These are phyloP conservation scores for Rhodeus uyekii DNA, from an alignment of 2,797 vertebrate genomes.

Conservation along the genomic window DNA sequence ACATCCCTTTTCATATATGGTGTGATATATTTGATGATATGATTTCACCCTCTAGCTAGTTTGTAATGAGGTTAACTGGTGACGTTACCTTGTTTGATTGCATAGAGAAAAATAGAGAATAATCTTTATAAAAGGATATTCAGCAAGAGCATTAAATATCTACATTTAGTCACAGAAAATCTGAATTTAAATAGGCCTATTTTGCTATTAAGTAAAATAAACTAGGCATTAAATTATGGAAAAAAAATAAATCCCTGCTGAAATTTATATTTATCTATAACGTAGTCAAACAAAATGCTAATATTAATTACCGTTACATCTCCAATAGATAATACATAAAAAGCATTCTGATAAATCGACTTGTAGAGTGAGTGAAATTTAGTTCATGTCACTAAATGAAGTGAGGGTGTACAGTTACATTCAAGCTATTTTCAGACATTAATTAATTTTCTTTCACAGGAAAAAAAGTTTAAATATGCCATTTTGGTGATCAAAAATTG, in stretches of 20 bases:
- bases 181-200: not conserved
- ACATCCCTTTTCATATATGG: not conserved
- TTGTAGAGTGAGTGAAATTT: too few species aligned
- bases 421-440: too few species aligned
- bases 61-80: not conserved
- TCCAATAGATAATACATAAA: too few species aligned
- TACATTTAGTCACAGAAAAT: not conserved
- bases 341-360: too few species aligned
- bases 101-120: not conserved
- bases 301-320: too few species aligned
- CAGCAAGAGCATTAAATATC: not conserved
- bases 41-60: not conserved
- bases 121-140: not conserved
- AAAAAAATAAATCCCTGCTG: not conserved
- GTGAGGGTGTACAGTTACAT: too few species aligned
- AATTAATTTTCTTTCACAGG: too few species aligned
- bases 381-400: too few species aligned
- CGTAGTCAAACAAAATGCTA: too few species aligned
- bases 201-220: not conserved
- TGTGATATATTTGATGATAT: not conserved
- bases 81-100: not conserved
- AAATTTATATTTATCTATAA: too few species aligned
- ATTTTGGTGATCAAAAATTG: too few species aligned
- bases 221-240: not conserved
- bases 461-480: too few species aligned